Percentiles rank a stretch among this genome's conserved stretches.
phyloP scores from a whole-genome alignment of 2,888 invertebrate genomes.

The Agrochola litura region DNA sequence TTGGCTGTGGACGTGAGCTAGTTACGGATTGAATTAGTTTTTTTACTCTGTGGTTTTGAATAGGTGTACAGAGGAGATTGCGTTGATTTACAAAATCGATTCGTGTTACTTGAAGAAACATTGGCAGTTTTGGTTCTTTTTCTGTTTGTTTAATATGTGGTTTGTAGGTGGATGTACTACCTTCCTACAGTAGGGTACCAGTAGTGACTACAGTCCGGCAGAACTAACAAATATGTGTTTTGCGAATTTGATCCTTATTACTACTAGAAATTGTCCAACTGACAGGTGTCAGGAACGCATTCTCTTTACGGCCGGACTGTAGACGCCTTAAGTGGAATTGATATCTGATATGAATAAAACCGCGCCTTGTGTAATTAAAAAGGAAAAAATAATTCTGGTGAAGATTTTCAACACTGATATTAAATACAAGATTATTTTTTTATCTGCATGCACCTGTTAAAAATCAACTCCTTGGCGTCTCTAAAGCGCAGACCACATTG shows the following conservation, averaged over 20 bases:
- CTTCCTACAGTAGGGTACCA: not conserved
- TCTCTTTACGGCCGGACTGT: too few relatives aligned
- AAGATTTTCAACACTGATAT: not conserved
- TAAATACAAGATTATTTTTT: not conserved
- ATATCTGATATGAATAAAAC: not conserved
- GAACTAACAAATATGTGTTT: too few relatives aligned
- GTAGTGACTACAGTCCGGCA: not conserved
- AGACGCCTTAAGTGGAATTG: too few relatives aligned
- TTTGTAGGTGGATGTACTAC: not conserved
- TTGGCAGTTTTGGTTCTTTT: constrained; percentile 16
- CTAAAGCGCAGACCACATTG: too few relatives aligned
- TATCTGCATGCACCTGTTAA: constrained; percentile 2
- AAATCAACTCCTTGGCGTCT: not conserved
- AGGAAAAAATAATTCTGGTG: too few relatives aligned
- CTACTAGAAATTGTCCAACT: too few relatives aligned
- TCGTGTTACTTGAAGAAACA: constrained; percentile 27
- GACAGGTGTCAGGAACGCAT: too few relatives aligned
- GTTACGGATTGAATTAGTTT: constrained; percentile 65
- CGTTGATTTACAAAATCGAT: constrained; percentile 62
- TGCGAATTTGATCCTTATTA: too few relatives aligned
- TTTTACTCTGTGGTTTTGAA: constrained; percentile 59
- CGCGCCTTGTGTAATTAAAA: not conserved
- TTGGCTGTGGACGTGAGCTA: constrained; percentile 71
- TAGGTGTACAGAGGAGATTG: constrained; percentile 34
- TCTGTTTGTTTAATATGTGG: constrained; percentile 30